Evolutionary conservation across 1,140 invertebrate genomes (phyloP).

Genomic region (Neuroterus valhalla): DNA sequence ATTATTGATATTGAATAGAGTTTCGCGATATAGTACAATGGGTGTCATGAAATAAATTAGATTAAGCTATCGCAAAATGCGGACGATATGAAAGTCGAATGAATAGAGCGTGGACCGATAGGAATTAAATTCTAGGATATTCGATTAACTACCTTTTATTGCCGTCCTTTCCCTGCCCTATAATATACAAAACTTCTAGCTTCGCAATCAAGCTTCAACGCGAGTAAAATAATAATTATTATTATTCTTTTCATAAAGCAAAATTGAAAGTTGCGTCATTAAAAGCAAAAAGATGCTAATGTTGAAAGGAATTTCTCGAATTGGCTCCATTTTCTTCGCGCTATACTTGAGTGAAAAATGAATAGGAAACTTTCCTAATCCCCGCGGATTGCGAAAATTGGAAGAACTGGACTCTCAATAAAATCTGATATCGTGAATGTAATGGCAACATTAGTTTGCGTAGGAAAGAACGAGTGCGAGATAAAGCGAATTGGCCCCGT

Average conservation of each 20-base stretch:
- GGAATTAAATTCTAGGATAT: conserved; percentile 75
- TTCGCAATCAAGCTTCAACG: conserved; percentile 42
- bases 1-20: too few species aligned
- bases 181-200: conserved; percentile 53
- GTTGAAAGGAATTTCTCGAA: too few species aligned
- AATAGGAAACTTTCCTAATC: not conserved
- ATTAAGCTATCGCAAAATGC: conserved; percentile 74
- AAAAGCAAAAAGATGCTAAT: conserved; percentile 40
- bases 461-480: conserved; percentile 24
- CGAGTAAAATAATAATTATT: conserved; percentile 20
- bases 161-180: conserved; percentile 50
- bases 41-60: conserved; percentile 72
- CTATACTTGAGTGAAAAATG: conserved; percentile 38
- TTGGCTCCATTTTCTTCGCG: conserved; percentile 47
- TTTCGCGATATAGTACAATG: conserved; percentile 29
- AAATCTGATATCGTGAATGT: conserved; percentile 11
- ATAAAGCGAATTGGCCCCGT: conserved; percentile 32
- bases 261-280: not conserved
- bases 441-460: conserved; percentile 32
- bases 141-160: conserved; percentile 69
- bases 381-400: conserved; percentile 22
- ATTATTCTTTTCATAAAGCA: too few species aligned
- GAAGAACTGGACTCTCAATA: not conserved
- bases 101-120: conserved; percentile 68
- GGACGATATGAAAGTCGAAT: conserved; percentile 74